Conservation (phyloP, 2,888 invertebrate genomes). For the Pollenia griseotomentosa region DNA sequence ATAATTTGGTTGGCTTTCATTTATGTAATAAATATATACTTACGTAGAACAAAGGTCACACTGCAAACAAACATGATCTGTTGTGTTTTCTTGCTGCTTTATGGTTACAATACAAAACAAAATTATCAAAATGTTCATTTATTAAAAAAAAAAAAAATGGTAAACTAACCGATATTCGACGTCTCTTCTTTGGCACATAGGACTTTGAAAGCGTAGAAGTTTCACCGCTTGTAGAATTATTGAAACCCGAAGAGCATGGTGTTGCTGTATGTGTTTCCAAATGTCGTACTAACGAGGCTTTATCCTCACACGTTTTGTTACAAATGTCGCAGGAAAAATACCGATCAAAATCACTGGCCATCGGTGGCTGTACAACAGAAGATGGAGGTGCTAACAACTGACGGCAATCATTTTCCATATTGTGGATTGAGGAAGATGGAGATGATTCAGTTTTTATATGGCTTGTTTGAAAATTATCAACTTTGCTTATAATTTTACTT, state of each 20-base stretch:
- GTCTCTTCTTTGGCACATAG: conserved; percentile 84
- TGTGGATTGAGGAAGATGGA: conserved; percentile 76
- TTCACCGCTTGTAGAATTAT: conserved; percentile 70
- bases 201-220: conserved; percentile 75
- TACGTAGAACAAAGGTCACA: conserved; percentile 91
- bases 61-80: conserved; percentile 89
- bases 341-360: conserved; percentile 82
- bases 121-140: conserved; percentile 6
- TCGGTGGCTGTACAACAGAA: conserved; percentile 76
- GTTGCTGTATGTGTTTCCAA: conserved; percentile 89
- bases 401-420: conserved; percentile 80
- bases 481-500: conserved; percentile 53
- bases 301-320: conserved; percentile 92
- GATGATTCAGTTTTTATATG: conserved; percentile 76
- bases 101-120: conserved; percentile 58
- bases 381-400: conserved; percentile 86
- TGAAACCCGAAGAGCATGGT: conserved; percentile 69
- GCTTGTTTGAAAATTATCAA: conserved; percentile 58
- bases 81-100: conserved; percentile 86
- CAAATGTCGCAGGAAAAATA: conserved; percentile 91
- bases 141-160: background rate
- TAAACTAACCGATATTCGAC: conserved; percentile 85
- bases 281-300: conserved; percentile 93
- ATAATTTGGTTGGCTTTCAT: background rate
- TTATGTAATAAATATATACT: conserved; percentile 73